Conservation (phyloP, 2,888 invertebrate species). For the Meloe dianella region DNA sequence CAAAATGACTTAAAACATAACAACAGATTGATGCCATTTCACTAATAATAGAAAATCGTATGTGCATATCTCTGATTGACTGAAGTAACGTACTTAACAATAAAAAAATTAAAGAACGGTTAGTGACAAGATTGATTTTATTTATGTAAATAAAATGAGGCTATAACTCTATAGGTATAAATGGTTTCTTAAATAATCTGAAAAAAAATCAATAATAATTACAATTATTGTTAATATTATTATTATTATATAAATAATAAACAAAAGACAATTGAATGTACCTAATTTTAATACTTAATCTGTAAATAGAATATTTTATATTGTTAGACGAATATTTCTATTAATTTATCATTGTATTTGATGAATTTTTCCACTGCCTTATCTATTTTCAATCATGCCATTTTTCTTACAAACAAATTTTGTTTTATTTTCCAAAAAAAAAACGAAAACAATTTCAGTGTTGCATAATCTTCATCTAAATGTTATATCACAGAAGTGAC, state of each 20-base stretch:
- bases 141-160: conserved; percentile 40
- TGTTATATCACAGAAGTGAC: conserved; percentile 12
- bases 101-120: conserved; percentile 32
- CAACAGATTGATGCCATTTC: not conserved
- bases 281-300: conserved; percentile 56
- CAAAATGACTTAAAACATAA: not conserved
- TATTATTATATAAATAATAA: conserved; percentile 36
- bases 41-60: not conserved
- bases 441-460: no score
- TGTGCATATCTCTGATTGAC: conserved; percentile 22
- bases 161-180: conserved; percentile 39
- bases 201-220: conserved; percentile 33
- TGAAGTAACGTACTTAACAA: conserved; percentile 43
- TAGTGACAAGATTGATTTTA: conserved; percentile 39
- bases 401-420: conserved; percentile 43
- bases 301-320: conserved; percentile 52
- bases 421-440: conserved; percentile 21
- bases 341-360: conserved; percentile 51
- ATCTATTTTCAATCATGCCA: conserved; percentile 51
- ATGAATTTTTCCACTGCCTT: conserved; percentile 52
- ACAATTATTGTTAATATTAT: conserved; percentile 9
- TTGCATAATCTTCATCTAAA: conserved; percentile 26
- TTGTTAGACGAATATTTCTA: conserved; percentile 46
- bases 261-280: conserved; percentile 54
- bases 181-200: conserved; percentile 33